Percentiles rank a stretch among this genome's conserved stretches.
These are phyloP conservation scores for Jordanella pulchra DNA, from an alignment of 2,797 vertebrate genomes.

Conservation along the genomic window DNA sequence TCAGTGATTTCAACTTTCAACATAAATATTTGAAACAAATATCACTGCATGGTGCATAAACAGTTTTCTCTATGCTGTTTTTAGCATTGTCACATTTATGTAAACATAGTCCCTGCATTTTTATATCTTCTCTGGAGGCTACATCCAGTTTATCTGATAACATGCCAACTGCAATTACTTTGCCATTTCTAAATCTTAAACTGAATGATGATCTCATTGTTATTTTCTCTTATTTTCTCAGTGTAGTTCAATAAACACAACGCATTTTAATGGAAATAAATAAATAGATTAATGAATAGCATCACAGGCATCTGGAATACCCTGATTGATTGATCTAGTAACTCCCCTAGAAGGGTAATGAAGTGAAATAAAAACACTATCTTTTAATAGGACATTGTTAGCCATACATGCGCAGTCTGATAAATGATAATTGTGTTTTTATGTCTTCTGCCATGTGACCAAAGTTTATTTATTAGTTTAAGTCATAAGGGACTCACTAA, in stretches of 20 bases:
- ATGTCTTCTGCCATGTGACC: slow-evolving; percentile 46
- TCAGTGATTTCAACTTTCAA: neutral
- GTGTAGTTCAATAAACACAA: slow-evolving; percentile 37
- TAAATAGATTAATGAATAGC: slow-evolving; percentile 14
- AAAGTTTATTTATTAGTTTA: slow-evolving; percentile 40
- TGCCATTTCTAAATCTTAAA: slow-evolving; percentile 59
- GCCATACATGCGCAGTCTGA: slow-evolving; percentile 31
- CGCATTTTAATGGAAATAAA: slow-evolving; percentile 13
- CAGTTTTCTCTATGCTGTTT: slow-evolving; percentile 30
- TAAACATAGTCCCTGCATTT: slow-evolving; percentile 36
- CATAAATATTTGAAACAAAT: neutral
- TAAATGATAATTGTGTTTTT: slow-evolving; percentile 45
- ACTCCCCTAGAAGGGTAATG: slow-evolving; percentile 23
- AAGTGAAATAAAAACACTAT: slow-evolving; percentile 38
- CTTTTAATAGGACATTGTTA: slow-evolving; percentile 25
- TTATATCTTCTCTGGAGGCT: slow-evolving; percentile 43
- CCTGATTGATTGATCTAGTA: slow-evolving; percentile 9
- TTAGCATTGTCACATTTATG: slow-evolving; percentile 23
- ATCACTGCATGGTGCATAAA: neutral
- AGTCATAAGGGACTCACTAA: slow-evolving; percentile 25
- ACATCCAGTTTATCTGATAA: slow-evolving; percentile 65
- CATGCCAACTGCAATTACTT: slow-evolving; percentile 66
- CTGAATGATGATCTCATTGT: slow-evolving; percentile 54
- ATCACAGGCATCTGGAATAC: slow-evolving; percentile 28
- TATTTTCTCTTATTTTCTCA: slow-evolving; percentile 59